Percentiles rank a stretch among this genome's conserved stretches.
These are phyloP conservation scores for Poeciliopsis paucimaculata DNA, from an alignment of 2,797 vertebrate species.

Conservation along the genomic window DNA sequence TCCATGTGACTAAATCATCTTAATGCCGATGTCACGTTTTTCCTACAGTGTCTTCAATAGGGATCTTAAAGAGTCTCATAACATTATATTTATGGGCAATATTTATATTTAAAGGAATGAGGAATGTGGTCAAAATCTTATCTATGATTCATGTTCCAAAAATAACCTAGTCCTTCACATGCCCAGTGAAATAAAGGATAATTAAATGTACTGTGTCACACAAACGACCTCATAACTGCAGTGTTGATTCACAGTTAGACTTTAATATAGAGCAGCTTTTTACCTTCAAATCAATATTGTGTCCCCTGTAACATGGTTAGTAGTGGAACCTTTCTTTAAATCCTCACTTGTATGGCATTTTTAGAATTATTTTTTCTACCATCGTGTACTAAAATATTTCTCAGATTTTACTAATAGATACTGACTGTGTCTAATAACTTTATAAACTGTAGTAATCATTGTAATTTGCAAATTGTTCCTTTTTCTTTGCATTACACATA, in stretches of 20 bases:
- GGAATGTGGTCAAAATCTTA: conserved; percentile 12
- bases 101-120: conserved; percentile 17
- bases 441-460: no score
- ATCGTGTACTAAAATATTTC: neutral
- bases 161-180: conserved; percentile 27
- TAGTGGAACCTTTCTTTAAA: neutral
- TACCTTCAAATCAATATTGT: conserved; percentile 19
- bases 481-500: no score
- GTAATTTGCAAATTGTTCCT: no score
- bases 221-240: conserved; percentile 29
- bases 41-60: conserved; percentile 28
- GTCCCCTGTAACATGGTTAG: conserved; percentile 7
- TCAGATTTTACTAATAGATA: neutral
- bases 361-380: neutral
- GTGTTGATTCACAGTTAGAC: conserved; percentile 21
- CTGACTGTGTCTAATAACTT: neutral
- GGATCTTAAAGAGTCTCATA: conserved; percentile 7
- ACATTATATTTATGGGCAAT: conserved; percentile 12
- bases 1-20: conserved; percentile 47
- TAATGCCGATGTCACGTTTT: conserved; percentile 27
- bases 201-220: conserved; percentile 26
- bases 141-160: conserved; percentile 27
- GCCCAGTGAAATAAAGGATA: conserved; percentile 21
- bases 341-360: conserved; percentile 21
- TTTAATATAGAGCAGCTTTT: conserved; percentile 12